These are phyloP conservation scores for Hylaeus volcanicus DNA, from an alignment of 1,140 invertebrate species.

Conservation along the genomic window DNA sequence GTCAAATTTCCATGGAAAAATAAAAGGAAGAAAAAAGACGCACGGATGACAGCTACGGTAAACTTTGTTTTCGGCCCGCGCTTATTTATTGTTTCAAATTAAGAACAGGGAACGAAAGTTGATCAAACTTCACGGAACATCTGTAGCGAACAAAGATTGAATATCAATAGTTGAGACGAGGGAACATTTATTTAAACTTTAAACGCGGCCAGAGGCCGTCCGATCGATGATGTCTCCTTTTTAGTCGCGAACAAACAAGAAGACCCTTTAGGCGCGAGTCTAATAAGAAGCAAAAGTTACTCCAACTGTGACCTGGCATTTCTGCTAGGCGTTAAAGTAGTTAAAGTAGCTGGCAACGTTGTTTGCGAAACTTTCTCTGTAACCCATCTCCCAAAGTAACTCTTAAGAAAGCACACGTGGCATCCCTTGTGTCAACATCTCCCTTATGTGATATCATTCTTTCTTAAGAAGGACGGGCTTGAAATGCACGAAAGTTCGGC, in stretches of 20 bases:
- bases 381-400: too few relatives aligned
- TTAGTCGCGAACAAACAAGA: background rate
- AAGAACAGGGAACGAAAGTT: background rate
- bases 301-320: too few relatives aligned
- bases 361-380: too few relatives aligned
- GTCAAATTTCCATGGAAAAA: background rate
- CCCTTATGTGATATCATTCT: too few relatives aligned
- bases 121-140: conserved; percentile 5
- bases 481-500: too few relatives aligned
- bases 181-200: background rate
- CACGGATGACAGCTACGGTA: background rate
- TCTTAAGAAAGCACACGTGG: too few relatives aligned
- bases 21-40: background rate
- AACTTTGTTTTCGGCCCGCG: background rate
- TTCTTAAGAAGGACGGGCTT: too few relatives aligned
- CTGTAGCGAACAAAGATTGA: conserved; percentile 29
- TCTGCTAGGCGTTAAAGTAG: background rate
- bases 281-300: background rate
- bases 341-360: background rate
- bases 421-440: too few relatives aligned
- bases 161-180: conserved; percentile 13
- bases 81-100: conserved; percentile 39
- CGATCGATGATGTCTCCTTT: conserved; percentile 20
- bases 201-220: background rate
- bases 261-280: background rate